phyloP scores from a whole-genome alignment of 2,797 vertebrate species.

The Eleutherodactylus coqui region DNA sequence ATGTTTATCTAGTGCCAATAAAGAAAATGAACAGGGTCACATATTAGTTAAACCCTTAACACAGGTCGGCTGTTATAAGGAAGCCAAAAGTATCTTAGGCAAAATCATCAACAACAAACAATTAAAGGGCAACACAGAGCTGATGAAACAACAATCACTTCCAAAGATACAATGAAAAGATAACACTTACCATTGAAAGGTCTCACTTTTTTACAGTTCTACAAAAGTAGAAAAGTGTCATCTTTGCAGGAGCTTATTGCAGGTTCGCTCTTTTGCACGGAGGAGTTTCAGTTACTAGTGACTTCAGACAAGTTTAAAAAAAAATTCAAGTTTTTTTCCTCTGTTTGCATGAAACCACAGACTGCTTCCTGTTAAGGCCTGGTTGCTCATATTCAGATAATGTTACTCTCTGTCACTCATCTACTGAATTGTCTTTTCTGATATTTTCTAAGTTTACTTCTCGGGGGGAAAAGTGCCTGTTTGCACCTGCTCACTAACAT shows the following conservation, averaged over 20 bases:
- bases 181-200: conserved; percentile 36
- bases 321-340: background rate
- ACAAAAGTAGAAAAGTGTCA: background rate
- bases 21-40: background rate
- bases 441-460: conserved; percentile 34
- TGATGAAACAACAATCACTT: background rate
- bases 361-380: conserved; percentile 17
- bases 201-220: background rate
- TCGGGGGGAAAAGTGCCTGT: background rate
- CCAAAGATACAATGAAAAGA: background rate
- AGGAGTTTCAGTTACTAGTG: conserved; percentile 22
- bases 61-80: background rate
- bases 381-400: conserved; percentile 39
- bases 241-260: background rate
- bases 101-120: background rate
- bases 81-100: background rate
- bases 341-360: conserved; percentile 64
- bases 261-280: background rate
- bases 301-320: background rate
- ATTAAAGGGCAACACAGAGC: background rate
- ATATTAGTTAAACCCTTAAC: background rate
- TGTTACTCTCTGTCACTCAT: conserved; percentile 15
- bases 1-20: background rate
- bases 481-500: conserved; percentile 24
- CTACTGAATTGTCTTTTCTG: background rate